Conservation (phyloP, 2,113 vertebrate species). For the Terrapene triunguis region DNA sequence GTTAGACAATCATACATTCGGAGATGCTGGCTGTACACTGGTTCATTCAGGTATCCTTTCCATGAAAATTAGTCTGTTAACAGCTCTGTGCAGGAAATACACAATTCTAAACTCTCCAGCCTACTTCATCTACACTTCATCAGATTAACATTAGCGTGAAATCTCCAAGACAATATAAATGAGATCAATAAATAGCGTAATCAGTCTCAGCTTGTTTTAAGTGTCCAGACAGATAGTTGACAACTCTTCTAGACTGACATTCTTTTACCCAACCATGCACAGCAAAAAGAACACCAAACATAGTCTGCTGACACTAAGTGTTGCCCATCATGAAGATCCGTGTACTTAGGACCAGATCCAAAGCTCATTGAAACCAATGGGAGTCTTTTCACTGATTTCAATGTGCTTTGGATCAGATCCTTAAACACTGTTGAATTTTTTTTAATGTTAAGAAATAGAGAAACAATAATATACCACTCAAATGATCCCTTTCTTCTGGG, state of each 20-base stretch:
- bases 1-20: slow-evolving; percentile 4
- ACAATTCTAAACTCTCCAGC: slow-evolving; percentile 6
- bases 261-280: background rate
- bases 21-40: background rate
- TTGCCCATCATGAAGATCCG: background rate
- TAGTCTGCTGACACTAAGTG: background rate
- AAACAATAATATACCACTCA: background rate
- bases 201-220: slow-evolving; percentile 36
- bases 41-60: background rate
- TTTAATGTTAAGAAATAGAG: background rate
- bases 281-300: slow-evolving; percentile 3
- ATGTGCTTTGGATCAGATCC: background rate
- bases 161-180: slow-evolving; percentile 48
- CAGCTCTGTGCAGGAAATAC: background rate
- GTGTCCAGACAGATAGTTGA: slow-evolving; percentile 17
- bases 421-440: background rate
- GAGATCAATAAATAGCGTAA: slow-evolving; percentile 47
- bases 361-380: background rate
- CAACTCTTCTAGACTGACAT: background rate
- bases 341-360: background rate
- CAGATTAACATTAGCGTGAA: slow-evolving; percentile 56
- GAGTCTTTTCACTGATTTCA: background rate
- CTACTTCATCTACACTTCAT: slow-evolving; percentile 53
- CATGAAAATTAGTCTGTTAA: slow-evolving; percentile 29
- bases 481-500: background rate